Percentiles rank a stretch among this genome's conserved stretches.
phyloP scores from a whole-genome alignment of 2,888 invertebrate genomes.

The Lysandra bellargus region DNA sequence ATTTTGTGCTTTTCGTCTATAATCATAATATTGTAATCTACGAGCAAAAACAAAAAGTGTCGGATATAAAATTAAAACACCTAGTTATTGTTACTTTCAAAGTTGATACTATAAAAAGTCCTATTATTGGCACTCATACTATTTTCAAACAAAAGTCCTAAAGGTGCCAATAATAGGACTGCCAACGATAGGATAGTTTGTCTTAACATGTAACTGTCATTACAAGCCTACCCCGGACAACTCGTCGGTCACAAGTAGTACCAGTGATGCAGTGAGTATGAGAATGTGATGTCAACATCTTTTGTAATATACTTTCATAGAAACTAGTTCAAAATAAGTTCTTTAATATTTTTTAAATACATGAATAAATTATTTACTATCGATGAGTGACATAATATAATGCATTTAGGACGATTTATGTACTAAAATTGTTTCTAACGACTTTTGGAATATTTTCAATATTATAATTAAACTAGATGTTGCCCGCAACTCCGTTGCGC shows the following conservation, averaged over 20 bases:
- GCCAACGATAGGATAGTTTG: background rate
- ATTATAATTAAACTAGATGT: no score
- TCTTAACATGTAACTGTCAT: slow-evolving; percentile 37
- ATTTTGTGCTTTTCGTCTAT: no score
- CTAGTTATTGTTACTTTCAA: no score
- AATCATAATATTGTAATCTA: no score
- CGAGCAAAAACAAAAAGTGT: no score
- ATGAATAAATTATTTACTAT: no score
- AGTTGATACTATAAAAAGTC: no score
- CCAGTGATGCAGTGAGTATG: slow-evolving; percentile 78
- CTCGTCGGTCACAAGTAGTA: slow-evolving; percentile 75
- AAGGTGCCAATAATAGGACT: background rate
- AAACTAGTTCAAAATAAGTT: background rate
- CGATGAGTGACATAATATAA: background rate
- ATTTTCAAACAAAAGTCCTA: background rate
- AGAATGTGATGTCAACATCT: slow-evolving; percentile 62
- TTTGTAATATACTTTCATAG: slow-evolving; percentile 16
- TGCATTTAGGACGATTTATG: background rate
- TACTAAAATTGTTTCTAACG: background rate
- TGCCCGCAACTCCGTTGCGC: no score
- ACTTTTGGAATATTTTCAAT: no score
- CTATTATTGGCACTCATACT: no score
- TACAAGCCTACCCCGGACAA: slow-evolving; percentile 76
- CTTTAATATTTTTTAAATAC: background rate
- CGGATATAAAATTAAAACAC: no score